phyloP scores from a whole-genome alignment of 2,113 vertebrate genomes.

The Sebastes schlegelii region DNA sequence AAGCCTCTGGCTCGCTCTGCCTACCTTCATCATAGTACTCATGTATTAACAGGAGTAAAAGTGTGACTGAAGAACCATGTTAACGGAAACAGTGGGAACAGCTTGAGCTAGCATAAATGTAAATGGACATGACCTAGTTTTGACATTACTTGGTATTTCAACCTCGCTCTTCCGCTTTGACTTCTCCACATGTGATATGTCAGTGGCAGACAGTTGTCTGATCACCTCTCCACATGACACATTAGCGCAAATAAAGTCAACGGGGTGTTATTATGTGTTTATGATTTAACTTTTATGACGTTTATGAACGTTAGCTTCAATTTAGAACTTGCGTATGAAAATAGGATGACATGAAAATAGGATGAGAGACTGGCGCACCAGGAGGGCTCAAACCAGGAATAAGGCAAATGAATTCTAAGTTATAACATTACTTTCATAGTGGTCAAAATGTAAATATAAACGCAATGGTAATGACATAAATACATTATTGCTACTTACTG shows the following conservation, averaged over 20 bases:
- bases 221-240: background rate
- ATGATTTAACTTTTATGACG: too few relatives aligned
- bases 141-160: background rate
- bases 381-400: background rate
- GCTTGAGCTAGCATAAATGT: background rate
- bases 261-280: background rate
- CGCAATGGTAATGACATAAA: background rate
- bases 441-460: background rate
- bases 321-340: background rate
- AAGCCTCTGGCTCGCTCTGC: background rate
- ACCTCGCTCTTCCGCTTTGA: background rate
- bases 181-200: background rate
- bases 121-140: too few relatives aligned
- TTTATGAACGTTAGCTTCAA: background rate
- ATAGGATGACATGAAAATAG: background rate
- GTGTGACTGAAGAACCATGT: background rate
- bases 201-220: background rate
- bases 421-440: background rate
- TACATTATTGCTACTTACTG: background rate
- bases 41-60: background rate
- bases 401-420: background rate
- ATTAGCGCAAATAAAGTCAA: background rate
- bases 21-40: background rate
- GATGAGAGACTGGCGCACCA: background rate
- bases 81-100: background rate